Evolutionary conservation across 1,140 invertebrate species (phyloP).

Genomic region (Drosophila nigromelanica): DNA sequence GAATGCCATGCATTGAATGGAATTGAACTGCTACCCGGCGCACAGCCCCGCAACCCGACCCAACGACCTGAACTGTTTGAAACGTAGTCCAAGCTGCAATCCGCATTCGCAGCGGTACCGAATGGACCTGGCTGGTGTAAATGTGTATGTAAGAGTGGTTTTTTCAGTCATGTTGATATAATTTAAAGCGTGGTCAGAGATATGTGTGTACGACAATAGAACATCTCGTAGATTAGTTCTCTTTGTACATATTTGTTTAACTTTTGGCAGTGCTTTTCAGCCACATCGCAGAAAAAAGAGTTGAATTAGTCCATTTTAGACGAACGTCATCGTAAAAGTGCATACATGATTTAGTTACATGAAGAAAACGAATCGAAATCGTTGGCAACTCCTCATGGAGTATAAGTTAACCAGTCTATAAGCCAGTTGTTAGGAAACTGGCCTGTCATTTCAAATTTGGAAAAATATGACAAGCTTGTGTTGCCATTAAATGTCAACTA

Average conservation of each 20-base stretch:
- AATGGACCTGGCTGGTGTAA: constrained; percentile 3
- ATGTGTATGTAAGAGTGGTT: constrained; percentile 24
- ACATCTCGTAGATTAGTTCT: constrained; percentile 67
- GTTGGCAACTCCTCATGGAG: neutral
- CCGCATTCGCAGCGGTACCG: constrained; percentile 7
- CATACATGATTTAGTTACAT: neutral
- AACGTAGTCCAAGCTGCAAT: constrained; percentile 44
- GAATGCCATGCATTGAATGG: constrained; percentile 77
- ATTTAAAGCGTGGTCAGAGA: constrained; percentile 50
- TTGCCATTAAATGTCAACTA: constrained; percentile 72
- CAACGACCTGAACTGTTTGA: constrained; percentile 47
- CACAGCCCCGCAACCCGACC: constrained; percentile 15
- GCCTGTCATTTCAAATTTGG: constrained; percentile 65
- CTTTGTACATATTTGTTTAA: constrained; percentile 67
- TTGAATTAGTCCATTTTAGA: neutral
- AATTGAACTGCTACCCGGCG: constrained; percentile 62
- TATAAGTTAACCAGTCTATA: neutral
- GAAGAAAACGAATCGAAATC: too few relatives aligned
- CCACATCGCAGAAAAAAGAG: neutral
- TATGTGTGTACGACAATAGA: constrained; percentile 36
- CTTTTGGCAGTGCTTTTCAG: constrained; percentile 51
- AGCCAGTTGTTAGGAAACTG: constrained; percentile 5
- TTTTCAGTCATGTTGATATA: constrained; percentile 63
- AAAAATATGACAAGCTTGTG: constrained; percentile 41
- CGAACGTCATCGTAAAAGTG: neutral